Evolutionary conservation across 1,140 invertebrate species (phyloP).

Genomic region (Hyphantria cunea): DNA sequence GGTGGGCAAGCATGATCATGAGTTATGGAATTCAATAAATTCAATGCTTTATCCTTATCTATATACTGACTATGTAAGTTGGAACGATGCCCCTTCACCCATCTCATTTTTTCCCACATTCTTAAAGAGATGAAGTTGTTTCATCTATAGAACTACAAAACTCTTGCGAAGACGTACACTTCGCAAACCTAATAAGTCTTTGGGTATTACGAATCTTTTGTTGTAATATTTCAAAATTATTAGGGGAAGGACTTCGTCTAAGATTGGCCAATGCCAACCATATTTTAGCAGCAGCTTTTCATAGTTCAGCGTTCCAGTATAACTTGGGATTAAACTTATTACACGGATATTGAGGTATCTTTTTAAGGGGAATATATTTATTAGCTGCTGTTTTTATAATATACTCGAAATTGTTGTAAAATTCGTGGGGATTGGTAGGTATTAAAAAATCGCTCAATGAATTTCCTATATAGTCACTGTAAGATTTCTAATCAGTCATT

Average conservation of each 20-base stretch:
- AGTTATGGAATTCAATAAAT: background rate
- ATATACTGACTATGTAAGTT: background rate
- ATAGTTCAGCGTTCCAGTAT: background rate
- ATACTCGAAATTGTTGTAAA: background rate
- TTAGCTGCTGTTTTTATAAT: background rate
- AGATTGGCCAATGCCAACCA: background rate
- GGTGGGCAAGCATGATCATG: background rate
- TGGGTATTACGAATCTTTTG: background rate
- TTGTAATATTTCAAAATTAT: background rate
- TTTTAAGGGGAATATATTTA: background rate
- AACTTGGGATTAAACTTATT: constrained; percentile 1
- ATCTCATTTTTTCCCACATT: constrained; percentile 1
- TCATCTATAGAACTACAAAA: constrained; percentile 1
- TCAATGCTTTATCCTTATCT: background rate
- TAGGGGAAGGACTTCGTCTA: background rate
- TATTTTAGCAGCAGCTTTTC: background rate
- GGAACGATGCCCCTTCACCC: background rate
- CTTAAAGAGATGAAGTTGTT: background rate
- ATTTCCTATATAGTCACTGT: background rate
- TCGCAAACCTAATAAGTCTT: background rate
- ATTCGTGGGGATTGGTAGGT: background rate
- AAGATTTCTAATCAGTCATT: constrained; percentile 6
- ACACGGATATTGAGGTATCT: background rate
- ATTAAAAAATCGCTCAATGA: background rate
- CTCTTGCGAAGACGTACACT: background rate